phyloP scores from a whole-genome alignment of 2,888 invertebrate species.

The Drosophila kanekoi region DNA sequence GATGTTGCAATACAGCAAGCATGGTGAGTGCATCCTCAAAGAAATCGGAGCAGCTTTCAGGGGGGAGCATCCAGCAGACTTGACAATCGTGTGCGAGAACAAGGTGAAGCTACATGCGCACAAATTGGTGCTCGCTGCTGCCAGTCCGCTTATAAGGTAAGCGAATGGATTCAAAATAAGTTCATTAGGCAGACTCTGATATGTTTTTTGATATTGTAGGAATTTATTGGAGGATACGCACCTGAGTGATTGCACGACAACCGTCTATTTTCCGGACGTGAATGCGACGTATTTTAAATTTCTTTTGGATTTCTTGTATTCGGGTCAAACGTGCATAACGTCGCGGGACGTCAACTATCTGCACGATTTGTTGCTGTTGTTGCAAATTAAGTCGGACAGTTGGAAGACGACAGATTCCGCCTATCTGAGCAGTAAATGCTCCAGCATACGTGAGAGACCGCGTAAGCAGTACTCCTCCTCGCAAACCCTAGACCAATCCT shows the following conservation, averaged over 20 bases:
- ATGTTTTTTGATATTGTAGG: conserved; percentile 77
- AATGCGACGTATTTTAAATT: conserved; percentile 92
- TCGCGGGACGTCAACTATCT: conserved; percentile 91
- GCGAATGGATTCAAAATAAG: too few species aligned
- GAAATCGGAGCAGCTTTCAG: conserved; percentile 95
- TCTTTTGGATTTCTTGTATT: conserved; percentile 93
- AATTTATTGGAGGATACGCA: conserved; percentile 91
- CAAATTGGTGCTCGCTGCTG: conserved; percentile 94
- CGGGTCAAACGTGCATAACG: conserved; percentile 90
- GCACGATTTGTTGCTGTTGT: conserved; percentile 92
- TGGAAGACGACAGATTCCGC: conserved; percentile 87
- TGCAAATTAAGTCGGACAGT: conserved; percentile 94
- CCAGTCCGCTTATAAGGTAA: conserved; percentile 93
- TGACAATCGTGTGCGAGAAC: conserved; percentile 94
- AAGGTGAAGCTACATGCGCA: conserved; percentile 93
- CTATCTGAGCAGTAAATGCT: conserved; percentile 68
- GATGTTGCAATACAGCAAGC: conserved; percentile 96
- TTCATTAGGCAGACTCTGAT: background rate
- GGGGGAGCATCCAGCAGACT: conserved; percentile 94
- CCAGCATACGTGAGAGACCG: conserved; percentile 61
- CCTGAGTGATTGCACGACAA: conserved; percentile 89
- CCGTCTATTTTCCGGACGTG: conserved; percentile 94
- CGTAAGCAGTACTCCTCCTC: conserved; percentile 64
- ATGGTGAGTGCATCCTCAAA: conserved; percentile 96
- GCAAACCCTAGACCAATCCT: conserved; percentile 64